Conservation (phyloP, 2,888 invertebrate genomes). For the Stenurella melanura region DNA sequence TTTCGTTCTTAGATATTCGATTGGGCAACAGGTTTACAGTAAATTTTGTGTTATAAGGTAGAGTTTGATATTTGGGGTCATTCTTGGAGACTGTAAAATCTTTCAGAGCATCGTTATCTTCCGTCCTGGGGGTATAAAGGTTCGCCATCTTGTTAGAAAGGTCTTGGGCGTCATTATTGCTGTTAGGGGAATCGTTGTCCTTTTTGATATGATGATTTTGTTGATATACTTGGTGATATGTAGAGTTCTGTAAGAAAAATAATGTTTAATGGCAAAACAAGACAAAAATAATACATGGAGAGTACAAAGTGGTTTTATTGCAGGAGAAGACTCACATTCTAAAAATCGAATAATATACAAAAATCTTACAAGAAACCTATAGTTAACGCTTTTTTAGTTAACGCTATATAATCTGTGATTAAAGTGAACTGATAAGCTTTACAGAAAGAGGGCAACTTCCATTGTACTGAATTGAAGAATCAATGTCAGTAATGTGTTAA, state of each 20-base stretch:
- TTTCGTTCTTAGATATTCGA: conserved; percentile 64
- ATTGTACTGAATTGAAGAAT: too few relatives aligned
- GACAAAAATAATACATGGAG: too few relatives aligned
- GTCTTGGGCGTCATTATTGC: conserved; percentile 62
- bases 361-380: too few relatives aligned
- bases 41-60: conserved; percentile 93
- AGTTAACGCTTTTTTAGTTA: too few relatives aligned
- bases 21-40: conserved; percentile 77
- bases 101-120: conserved; percentile 75
- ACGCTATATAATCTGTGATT: too few relatives aligned
- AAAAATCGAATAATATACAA: too few relatives aligned
- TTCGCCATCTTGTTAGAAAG: conserved; percentile 64
- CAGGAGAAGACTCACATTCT: too few relatives aligned
- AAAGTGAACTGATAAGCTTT: too few relatives aligned
- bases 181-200: conserved; percentile 63
- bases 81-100: conserved; percentile 88
- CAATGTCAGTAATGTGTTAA: too few relatives aligned
- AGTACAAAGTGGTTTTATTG: too few relatives aligned
- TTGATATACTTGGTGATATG: conserved; percentile 71
- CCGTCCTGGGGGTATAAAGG: conserved; percentile 53
- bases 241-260: conserved; percentile 64
- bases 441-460: too few relatives aligned
- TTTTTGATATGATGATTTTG: conserved; percentile 69
- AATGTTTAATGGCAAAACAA: not conserved
- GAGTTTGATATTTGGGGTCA: conserved; percentile 93